phyloP scores from a whole-genome alignment of 1,140 invertebrate species.

The Anadara kagoshimensis region DNA sequence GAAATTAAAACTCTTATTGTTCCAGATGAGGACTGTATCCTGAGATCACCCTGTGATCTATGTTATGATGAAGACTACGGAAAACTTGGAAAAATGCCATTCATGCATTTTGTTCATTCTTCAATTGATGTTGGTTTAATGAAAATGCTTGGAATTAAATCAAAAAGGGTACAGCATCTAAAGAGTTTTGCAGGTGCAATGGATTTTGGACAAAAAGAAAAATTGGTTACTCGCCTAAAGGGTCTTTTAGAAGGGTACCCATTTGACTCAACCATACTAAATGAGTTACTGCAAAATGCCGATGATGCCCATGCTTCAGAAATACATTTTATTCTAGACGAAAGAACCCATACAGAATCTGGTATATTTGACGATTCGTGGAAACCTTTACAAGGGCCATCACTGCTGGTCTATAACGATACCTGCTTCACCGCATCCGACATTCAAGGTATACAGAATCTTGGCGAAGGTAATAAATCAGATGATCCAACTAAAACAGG shows the following conservation, averaged over 20 bases:
- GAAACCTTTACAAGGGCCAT: constrained; percentile 62
- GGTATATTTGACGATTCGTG: constrained; percentile 52
- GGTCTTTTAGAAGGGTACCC: constrained; percentile 57
- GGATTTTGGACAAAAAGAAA: constrained; percentile 64
- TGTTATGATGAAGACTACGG: constrained; percentile 52
- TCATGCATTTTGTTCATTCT: too few species aligned
- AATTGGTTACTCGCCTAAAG: constrained; percentile 55
- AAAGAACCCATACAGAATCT: constrained; percentile 2
- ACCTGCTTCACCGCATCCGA: constrained; percentile 63
- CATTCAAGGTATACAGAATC: constrained; percentile 63
- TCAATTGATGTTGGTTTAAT: too few species aligned
- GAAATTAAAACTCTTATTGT: constrained; percentile 14
- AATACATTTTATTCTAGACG: constrained; percentile 44
- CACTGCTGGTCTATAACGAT: constrained; percentile 68
- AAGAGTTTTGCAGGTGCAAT: constrained; percentile 7
- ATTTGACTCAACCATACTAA: constrained; percentile 52
- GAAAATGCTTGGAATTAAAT: too few species aligned
- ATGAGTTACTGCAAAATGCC: constrained; percentile 73
- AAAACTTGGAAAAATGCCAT: constrained; percentile 50
- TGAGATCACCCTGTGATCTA: constrained; percentile 32
- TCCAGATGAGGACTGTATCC: constrained; percentile 36
- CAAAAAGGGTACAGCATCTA: too few species aligned
- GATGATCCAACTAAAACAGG: constrained; percentile 60
- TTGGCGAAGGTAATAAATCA: constrained; percentile 63
- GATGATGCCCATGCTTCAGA: constrained; percentile 67